A percentile compares a stretch with the other conserved stretches of the same genome.
These are phyloP conservation scores for Pygmarrhopalites habei DNA, from an alignment of 1,140 invertebrate genomes.

Conservation along the genomic window DNA sequence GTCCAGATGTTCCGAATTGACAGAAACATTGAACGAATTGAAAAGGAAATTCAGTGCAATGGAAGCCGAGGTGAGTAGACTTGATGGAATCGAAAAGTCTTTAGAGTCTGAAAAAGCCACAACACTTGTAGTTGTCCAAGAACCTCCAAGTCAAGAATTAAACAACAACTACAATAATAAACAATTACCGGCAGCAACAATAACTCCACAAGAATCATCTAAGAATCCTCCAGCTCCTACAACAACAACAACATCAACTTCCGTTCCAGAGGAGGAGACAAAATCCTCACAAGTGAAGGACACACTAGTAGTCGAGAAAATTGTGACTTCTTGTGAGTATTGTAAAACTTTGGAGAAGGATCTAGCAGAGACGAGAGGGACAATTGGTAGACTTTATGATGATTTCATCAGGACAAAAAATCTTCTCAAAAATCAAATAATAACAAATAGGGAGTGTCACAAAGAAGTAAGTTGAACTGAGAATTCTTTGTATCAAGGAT, in stretches of 20 bases:
- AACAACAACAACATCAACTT: no score
- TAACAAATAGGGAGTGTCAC: slow-evolving; percentile 22
- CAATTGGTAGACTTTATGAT: slow-evolving; percentile 6
- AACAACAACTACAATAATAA: no score
- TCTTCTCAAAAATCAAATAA: slow-evolving; percentile 17
- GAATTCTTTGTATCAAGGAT: no score
- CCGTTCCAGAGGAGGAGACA: no score
- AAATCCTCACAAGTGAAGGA: no score
- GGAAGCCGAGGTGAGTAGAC: neutral
- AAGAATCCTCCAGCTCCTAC: no score
- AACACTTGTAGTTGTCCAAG: no score
- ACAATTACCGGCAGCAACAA: no score
- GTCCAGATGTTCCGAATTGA: neutral
- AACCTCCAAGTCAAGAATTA: no score
- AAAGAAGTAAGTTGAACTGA: slow-evolving; percentile 11
- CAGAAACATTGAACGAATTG: slow-evolving; percentile 2
- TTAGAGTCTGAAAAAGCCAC: no score
- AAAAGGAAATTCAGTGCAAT: slow-evolving; percentile 4
- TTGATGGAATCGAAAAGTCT: neutral
- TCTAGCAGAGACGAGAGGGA: neutral
- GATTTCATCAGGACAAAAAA: slow-evolving; percentile 22
- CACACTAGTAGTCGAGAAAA: no score
- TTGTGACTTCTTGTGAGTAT: neutral
- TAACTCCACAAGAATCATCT: no score
- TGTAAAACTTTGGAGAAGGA: slow-evolving; percentile 10